Percentiles rank a stretch among this genome's conserved stretches.
Conservation (phyloP, 1,140 invertebrate genomes). For the Brachionus plicatilis region DNA sequence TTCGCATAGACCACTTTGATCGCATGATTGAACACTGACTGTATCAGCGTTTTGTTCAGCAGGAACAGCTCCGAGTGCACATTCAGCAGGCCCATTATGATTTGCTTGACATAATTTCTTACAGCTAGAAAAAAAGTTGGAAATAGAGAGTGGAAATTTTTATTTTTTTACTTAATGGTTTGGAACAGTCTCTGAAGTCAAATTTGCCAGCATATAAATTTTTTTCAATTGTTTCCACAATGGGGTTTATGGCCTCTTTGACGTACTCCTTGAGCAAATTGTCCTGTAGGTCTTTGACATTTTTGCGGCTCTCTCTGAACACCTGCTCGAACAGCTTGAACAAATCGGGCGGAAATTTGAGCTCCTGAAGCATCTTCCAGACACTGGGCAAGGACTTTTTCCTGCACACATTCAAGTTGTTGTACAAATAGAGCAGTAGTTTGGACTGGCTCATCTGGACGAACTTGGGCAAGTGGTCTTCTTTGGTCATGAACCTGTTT, state of each 20-base stretch:
- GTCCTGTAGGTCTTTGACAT: conserved; percentile 16
- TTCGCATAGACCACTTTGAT: not conserved
- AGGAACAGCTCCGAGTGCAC: conserved; percentile 36
- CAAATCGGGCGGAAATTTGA: not conserved
- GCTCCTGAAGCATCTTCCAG: not conserved
- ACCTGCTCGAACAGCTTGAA: conserved; percentile 1
- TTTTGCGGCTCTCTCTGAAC: conserved; percentile 13
- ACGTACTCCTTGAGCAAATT: not conserved
- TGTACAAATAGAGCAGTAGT: conserved; percentile 24
- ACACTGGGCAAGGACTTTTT: not conserved
- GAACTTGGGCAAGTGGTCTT: conserved; percentile 25
- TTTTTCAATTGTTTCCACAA: conserved; percentile 4
- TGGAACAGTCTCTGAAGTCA: conserved; percentile 10
- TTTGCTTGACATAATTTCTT: conserved; percentile 21
- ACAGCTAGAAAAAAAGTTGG: not conserved
- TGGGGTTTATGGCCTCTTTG: not conserved
- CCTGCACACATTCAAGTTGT: conserved; percentile 12
- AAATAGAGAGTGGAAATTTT: not conserved
- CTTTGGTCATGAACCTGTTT: not conserved
- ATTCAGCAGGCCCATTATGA: conserved; percentile 9
- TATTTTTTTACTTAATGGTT: not conserved
- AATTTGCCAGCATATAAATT: conserved; percentile 28
- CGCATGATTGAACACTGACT: conserved; percentile 1
- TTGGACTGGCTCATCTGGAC: conserved; percentile 4
- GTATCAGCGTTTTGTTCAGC: conserved; percentile 9